Evolutionary conservation across 2,888 invertebrate genomes (phyloP), one percentile per base, ranked within the genome.

Genomic region (Callosobruchus maculatus): DNA sequence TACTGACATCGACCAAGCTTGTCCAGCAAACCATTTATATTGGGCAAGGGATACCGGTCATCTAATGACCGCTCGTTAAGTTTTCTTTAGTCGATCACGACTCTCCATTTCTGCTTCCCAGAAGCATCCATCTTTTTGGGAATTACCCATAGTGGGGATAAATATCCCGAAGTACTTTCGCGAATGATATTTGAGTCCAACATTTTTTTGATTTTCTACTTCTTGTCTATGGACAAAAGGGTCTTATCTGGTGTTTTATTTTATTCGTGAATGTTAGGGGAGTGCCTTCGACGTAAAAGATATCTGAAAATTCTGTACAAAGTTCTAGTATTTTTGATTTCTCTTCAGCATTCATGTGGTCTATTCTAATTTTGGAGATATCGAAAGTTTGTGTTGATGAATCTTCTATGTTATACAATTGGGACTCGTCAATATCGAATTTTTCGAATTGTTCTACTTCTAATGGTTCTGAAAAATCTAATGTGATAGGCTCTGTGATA

Each of bases 191-290:
- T 22, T 49, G 72, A 31, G 72, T 80, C 75, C 0, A 81, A 73
- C 76, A 78, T 77, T 71, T 80, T 73, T 13, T 72, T 49, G 68
- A 20, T 22, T 74, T 26, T 76, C 3, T 2, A 82, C 80, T 76
- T 83, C 80, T 26, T 76, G 68, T 75, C 78, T 80, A 71, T 82
- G 81, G 1, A 80, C 70, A n/a, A 78, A 71, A 9, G 82, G 82
- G 21, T 74, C 70, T 74, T 20, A 78, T 76, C 26, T 30, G 20
- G 67, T 78, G 78, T 70, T 76, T 74, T 0, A 77, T 71, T 74
- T 75, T 67, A 31, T 49, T 31, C 9, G 74, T 71, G 18, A 74
- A 71, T 7, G 70, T 73, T 66, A 70, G n/a, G 20, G 21, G 22
- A 2, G 4, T 22, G 7, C 49, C 21, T 21, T 70, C 73, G 21